These are phyloP conservation scores for Pocillopora damicornis DNA, from an alignment of 64 coral and sea anemone genomes.

Conservation along the genomic window DNA sequence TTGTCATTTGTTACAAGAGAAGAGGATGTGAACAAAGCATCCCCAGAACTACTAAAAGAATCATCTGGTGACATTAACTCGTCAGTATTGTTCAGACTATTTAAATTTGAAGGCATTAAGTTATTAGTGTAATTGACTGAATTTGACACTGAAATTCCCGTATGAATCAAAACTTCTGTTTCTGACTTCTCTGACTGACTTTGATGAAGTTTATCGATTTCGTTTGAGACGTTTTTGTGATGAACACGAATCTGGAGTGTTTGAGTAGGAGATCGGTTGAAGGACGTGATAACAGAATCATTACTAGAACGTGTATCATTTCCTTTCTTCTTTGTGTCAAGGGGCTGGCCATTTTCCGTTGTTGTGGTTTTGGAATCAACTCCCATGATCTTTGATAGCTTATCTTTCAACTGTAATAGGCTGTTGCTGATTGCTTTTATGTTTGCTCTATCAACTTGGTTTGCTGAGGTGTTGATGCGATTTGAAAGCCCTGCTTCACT, in stretches of 20 bases:
- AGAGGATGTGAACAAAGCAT: neutral
- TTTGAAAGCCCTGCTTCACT: neutral
- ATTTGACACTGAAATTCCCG: neutral
- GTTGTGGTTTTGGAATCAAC: neutral
- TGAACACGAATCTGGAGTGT: neutral
- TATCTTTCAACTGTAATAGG: slow-evolving; percentile 20
- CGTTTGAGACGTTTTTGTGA: neutral
- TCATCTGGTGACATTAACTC: neutral
- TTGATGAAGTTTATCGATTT: neutral
- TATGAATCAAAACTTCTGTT: neutral
- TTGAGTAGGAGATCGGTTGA: neutral
- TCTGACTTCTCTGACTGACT: neutral
- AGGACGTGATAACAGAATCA: neutral
- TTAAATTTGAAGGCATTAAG: neutral
- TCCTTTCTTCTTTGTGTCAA: neutral
- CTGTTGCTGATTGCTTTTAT: neutral
- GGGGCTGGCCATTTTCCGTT: neutral
- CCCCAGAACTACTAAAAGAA: neutral
- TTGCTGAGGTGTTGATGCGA: slow-evolving; percentile 6
- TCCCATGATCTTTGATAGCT: slow-evolving; percentile 15
- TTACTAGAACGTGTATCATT: neutral
- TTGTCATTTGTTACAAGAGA: neutral
- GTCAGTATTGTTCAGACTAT: neutral
- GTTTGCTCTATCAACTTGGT: neutral
- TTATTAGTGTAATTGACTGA: neutral